Conservation (phyloP, 2,797 vertebrate genomes). For the Eremophila alpestris region DNA sequence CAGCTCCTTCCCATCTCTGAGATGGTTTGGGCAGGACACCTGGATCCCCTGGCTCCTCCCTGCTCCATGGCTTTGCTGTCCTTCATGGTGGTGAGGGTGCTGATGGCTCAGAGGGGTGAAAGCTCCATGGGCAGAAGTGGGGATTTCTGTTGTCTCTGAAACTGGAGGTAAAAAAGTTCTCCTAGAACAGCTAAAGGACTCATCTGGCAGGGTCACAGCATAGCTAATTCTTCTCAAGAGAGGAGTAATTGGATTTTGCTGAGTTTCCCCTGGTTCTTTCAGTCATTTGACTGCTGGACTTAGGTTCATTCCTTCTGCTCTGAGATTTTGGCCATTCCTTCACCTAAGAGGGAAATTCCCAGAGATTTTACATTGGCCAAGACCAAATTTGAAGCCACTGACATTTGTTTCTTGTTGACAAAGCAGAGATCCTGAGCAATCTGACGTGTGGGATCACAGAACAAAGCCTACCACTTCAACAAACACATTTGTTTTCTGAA, state of each 20-base stretch:
- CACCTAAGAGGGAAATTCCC: not conserved
- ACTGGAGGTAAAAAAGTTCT: not conserved
- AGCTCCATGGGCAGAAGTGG: not conserved
- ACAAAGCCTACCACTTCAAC: not conserved
- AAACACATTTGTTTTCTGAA: not conserved
- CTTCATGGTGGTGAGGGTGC: fast-evolving
- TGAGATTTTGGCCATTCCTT: not conserved
- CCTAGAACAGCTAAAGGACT: not conserved
- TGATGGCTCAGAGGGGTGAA: not conserved
- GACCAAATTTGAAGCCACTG: not conserved
- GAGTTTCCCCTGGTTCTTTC: not conserved
- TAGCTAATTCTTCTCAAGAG: not conserved
- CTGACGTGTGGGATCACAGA: not conserved
- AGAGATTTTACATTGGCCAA: not conserved
- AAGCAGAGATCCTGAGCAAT: not conserved
- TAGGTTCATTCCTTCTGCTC: not conserved
- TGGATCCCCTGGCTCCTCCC: not conserved
- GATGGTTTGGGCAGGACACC: not conserved
- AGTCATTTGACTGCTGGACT: not conserved
- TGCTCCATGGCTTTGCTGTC: not conserved
- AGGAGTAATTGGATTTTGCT: not conserved
- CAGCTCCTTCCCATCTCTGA: not conserved
- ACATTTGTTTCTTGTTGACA: not conserved
- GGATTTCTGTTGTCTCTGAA: not conserved
- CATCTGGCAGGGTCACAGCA: not conserved